Conservation (phyloP, 2,888 invertebrate species). For the Meteorus colon region DNA sequence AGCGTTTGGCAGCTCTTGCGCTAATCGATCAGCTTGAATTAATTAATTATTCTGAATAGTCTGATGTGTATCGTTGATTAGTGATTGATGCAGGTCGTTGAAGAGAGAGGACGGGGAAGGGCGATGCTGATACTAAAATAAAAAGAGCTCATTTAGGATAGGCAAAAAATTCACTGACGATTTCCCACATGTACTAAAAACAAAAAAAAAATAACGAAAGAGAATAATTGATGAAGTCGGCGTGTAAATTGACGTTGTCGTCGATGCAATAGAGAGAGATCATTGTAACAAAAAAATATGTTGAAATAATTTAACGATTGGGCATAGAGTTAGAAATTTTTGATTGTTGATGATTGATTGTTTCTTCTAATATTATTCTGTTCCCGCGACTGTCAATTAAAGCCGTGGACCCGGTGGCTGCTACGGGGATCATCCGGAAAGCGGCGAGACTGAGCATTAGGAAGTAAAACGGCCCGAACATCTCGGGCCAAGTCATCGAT, state of each 20-base stretch:
- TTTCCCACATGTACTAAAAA: not conserved
- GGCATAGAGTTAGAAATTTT: conserved; percentile 16
- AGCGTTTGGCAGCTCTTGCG: conserved; percentile 1
- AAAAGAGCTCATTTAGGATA: not conserved
- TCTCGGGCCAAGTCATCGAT: not conserved
- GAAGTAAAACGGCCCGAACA: conserved; percentile 43
- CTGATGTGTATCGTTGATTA: not conserved
- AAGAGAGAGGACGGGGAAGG: conserved; percentile 11
- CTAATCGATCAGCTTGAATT: not conserved
- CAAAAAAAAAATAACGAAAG: conserved; percentile 24
- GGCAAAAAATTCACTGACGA: not conserved
- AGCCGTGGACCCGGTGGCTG: conserved; percentile 71
- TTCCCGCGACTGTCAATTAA: conserved; percentile 53
- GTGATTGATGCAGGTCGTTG: conserved; percentile 7
- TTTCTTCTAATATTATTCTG: conserved; percentile 58
- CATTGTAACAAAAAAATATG: not conserved
- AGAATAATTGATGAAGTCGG: conserved; percentile 44
- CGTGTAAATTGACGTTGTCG: conserved; percentile 6
- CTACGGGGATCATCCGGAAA: conserved; percentile 72
- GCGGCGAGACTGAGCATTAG: conserved; percentile 65
- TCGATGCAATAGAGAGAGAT: conserved; percentile 5
- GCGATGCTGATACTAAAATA: not conserved
- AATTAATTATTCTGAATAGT: not conserved
- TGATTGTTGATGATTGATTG: conserved; percentile 17
- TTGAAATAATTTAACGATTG: not conserved